Evolutionary conservation across 2,888 invertebrate species (phyloP), one percentile per base, ranked within the genome.

Genomic region (Escarpia spicata): DNA sequence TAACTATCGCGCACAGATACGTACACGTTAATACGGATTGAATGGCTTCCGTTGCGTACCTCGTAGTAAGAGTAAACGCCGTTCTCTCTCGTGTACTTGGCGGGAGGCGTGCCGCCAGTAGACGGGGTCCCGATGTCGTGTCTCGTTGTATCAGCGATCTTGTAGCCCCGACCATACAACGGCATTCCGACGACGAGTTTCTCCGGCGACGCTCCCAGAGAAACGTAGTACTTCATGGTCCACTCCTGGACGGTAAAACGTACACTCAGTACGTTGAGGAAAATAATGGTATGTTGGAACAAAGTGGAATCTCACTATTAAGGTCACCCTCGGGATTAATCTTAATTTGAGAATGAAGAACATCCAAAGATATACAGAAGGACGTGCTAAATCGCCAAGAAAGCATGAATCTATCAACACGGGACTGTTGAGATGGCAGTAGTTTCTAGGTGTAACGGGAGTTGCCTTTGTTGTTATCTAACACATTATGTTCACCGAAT

Each of bases 11-110:
- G 6, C 19, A 26, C 75, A 26, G 37, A 6, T 19, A 26, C 19
- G 15, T 26, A 37, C 37, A 37, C 37, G 37, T 37, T 37, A 37
- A 37, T 37, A 37, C 37, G 37, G 37, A 37, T 37, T 1, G 37
- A 37, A 37, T 37, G 37, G 37, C 37, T 37, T 37, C 37, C 0
- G 19, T 3, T 26, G 4, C n/a, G 75, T 75, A 75, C 75, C 75
- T 75, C 75, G 75, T 75, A 75, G 75, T 75, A 75, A 4, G 75
- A 75, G n/a, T 75, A 75, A 0, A 75, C 75, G 75, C 75, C 75
- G 75, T 15, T 92, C 98, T 0, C 99, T 19, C 31, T 37, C 45
- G 52, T n/a, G 75, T 31, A 75, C n/a, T 75, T 26, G 8, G 95
- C 95, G 12, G 94, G 93, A 0, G 44, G 43, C 3, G 95, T 95